Base-by-base conservation (phyloP, 2,113 vertebrate species). In the Pteronura brasiliensis region DNA sequence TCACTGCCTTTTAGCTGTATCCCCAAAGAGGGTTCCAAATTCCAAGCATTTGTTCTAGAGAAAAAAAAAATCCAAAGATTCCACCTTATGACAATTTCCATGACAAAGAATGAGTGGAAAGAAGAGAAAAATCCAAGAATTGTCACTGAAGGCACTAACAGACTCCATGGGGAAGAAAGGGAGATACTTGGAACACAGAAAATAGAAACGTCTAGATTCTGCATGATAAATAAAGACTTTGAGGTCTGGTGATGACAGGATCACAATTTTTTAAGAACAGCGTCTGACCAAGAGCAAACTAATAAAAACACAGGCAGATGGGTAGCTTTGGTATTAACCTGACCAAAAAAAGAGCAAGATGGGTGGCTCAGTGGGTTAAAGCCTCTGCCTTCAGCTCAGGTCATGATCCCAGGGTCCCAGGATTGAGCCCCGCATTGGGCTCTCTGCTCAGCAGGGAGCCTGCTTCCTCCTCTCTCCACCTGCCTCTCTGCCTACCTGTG, bases 11-110 rank as follows among this genome's bases (percentile, higher is more conserved):
- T 74, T 57, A 90, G 77, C 36, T 95, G 55, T 67, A 94, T 57
- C 81, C 29, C 96, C 20, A 79, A 96, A 89, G 57, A 86, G 88
- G 80, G 20, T 11, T 95, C 47, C 57, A 92, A 89, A 94, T 96
- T 92, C 79, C 55, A 96, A 93, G n/a, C 74, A 74, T 81, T 42
- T 86, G 52, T 55, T 96, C 42, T 29, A 69, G 84, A 93, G 44
- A 9, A 20, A 31, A 52, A 27, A 82, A 47, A 77, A 34, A 14
- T 4, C 21, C 3, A 21, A 86, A 93, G 44, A 0, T 47, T 92
- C 88, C 15, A 49, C 27, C 49, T 88, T 61, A n/a, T 31, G 25
- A 97, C 79, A 90, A 83, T 71, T 76, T 95, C 88, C 42, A 93
- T 42, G 72, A 74, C 80, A 94, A 93, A 89, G 34, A 89, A 88